A percentile compares a stretch with the other conserved stretches of the same genome.
phyloP scores from a whole-genome alignment of 2,888 invertebrate species.

The Allolobophora icterica region DNA sequence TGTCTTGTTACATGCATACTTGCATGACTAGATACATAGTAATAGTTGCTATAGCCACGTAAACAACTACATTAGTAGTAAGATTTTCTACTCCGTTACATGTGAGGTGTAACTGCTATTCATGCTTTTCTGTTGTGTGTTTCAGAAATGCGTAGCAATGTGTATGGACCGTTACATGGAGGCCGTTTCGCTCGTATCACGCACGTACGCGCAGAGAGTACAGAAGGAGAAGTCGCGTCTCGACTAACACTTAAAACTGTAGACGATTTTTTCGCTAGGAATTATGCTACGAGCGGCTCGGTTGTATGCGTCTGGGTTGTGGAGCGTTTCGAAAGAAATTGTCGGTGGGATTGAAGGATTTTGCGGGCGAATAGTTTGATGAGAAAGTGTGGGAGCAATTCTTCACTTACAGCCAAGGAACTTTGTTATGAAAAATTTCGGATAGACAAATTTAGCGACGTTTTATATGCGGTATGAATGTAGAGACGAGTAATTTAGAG shows the following conservation, averaged over 20 bases:
- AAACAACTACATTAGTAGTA: too few relatives aligned
- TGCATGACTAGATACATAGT: too few relatives aligned
- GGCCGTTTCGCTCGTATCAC: conserved; percentile 89
- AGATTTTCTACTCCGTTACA: too few relatives aligned
- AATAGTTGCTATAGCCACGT: too few relatives aligned
- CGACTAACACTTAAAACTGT: background rate
- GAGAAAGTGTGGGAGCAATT: background rate
- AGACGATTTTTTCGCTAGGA: background rate
- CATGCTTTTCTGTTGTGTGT: conserved; percentile 50
- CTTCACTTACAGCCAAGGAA: background rate
- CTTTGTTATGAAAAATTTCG: background rate
- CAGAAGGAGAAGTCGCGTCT: conserved; percentile 73
- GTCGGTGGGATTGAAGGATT: background rate
- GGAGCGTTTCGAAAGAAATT: background rate
- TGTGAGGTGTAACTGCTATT: background rate
- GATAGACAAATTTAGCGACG: background rate
- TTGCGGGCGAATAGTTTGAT: conserved; percentile 10
- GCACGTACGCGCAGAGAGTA: conserved; percentile 83
- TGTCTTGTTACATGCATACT: too few relatives aligned
- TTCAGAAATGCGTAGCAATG: conserved; percentile 93
- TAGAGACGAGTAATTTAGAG: background rate
- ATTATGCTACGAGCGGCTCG: background rate
- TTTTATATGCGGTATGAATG: background rate
- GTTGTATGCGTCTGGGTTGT: background rate
- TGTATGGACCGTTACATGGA: conserved; percentile 99